Base-by-base conservation (phyloP, 2,888 invertebrate genomes). In the Acanthosoma haemorrhoidale region DNA sequence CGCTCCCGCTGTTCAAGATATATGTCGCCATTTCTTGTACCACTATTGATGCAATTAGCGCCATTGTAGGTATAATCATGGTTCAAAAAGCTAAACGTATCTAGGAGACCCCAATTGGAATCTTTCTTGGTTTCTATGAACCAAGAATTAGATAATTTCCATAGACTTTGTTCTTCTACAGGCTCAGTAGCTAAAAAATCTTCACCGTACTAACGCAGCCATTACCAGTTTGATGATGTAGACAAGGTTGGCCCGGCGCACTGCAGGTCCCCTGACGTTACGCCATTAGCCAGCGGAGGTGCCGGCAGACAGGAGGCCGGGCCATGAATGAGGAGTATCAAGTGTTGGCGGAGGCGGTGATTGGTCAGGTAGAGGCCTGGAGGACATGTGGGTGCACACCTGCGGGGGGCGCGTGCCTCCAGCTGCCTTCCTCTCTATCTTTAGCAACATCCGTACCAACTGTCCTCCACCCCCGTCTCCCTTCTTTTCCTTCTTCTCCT, bases 401-500 rank as follows among this genome's bases (percentile, higher is more conserved):
- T 41, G 41, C 64, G 39, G 13, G 16, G 41, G 1, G 11, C 64
- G 39, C 64, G 64, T 39, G 64, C 64, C 64, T 8, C 38, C 64
- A 64, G 64, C 64, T 64, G 64, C 64, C 41, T 39, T 64, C 64
- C 39, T 63, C 63, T 63, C 64, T 64, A 64, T 64, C 64, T 64
- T 64, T 64, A 64, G 64, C 64, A 64, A 64, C 64, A 64, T 64
- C 64, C 64, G 64, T 41, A 16, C 64, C 64, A 64, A 64, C 64
- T 64, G 64, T 64, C 64, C 64, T 41, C 8, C 39, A 18, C 39
- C 29, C 41, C 13, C 16, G 39, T 41, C 64, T 41, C 64, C 64
- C 41, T 64, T 64, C 41, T 41, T 41, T 41, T 29, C 34, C 34
- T 34, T 25, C 34, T 4, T 21, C 36, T 25, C 61, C 36, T 8